Base-by-base conservation (phyloP, 2,888 invertebrate species). In the Drosophila helvetica region DNA sequence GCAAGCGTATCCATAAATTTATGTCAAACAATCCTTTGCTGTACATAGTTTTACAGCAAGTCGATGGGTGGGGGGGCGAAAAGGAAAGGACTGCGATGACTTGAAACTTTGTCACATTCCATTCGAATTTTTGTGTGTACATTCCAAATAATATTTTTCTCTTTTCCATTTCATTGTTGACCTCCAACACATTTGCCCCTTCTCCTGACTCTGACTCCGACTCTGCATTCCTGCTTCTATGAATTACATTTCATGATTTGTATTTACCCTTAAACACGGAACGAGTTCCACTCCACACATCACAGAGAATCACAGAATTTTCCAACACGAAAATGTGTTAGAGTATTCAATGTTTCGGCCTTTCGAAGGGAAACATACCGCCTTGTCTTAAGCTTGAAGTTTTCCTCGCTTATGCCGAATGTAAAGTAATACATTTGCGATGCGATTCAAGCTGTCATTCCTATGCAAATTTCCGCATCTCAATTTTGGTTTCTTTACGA, bases 11-110 rank as follows among this genome's bases (percentile, higher is more conserved):
- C 74, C 74, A 83, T 87, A 83, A 83, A 83, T 87, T 85, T 57
- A 77, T 82, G 79, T 82, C 88, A 79, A 82, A 87, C 74, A 85
- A 74, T 75, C 74, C 67, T 81, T 75, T 70, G 68, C 65, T 66
- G 60, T 58, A 46, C 56, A 47, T 50, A 69, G 64, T 65, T 66
- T 50, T 55, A 50, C 55, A 53, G 43, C 55, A 66, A 65, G 48
- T 55, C 65, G 48, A 66, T 66, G 48, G 48, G 43, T 55, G 48
- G 18, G 33, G 6, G 6, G 25, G 25, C 6, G 25, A 25, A 27
- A 38, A n/a, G 7, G 8, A 33, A 33, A 12, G 27, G 27, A 19
- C 3, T 15, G 42, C 10, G 43, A 25, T 59, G 18, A 25, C 48
- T 50, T 19, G 65, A 54, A 55, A 55, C 55, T 64, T 55, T 64